Evolutionary conservation across 2,888 invertebrate species (phyloP), one percentile per base, ranked within the genome.

Genomic region (Andrena haemorrhoa): DNA sequence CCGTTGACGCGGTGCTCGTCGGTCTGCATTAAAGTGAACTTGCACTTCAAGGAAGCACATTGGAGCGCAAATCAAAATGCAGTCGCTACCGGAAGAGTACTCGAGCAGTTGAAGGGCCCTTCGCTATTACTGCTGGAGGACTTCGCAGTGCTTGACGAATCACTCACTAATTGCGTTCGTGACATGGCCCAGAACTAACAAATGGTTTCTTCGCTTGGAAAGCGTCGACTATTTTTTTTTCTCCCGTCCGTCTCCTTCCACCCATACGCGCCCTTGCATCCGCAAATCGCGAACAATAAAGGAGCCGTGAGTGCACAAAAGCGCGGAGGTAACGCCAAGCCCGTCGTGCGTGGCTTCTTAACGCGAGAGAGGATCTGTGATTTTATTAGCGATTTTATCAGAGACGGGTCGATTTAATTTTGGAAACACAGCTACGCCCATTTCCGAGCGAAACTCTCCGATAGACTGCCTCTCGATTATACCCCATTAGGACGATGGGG

Each of bases 161-260:
- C 93, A 91, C 88, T 93, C 93, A 94, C 93, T 94, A 94, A 94
- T 94, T 94, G 93, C 92, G 90, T 93, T 93, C 93, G 93, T 93
- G 93, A 93, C 93, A 93, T 90, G 91, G 91, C 88, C 92, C 91
- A 89, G 87, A 90, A 91, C 91, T 91, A 92, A 92, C 93, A 92
- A 92, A 91, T 89, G 86, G 85, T 90, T 89, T 88, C 89, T 91
- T 92, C 91, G 73, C 85, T 88, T 79, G 76, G 71, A 89, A 88
- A 84, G 82, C 81, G 87, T 87, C 83, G 77, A 88, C 84, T 74
- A 76, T 86, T 83, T 83, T 72, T 72, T 69, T 71, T 23, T 31
- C 70, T 8, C 29, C 47, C 41, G 41, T 7, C 23, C 72, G 31
- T 5, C 65, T 82, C 71, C 33, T 2, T 56, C 35, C 65, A 16